Evolutionary conservation across 53 echinoderm and acorn worm species (phyloP).

Genomic region (Mesocentrotus franciscanus): DNA sequence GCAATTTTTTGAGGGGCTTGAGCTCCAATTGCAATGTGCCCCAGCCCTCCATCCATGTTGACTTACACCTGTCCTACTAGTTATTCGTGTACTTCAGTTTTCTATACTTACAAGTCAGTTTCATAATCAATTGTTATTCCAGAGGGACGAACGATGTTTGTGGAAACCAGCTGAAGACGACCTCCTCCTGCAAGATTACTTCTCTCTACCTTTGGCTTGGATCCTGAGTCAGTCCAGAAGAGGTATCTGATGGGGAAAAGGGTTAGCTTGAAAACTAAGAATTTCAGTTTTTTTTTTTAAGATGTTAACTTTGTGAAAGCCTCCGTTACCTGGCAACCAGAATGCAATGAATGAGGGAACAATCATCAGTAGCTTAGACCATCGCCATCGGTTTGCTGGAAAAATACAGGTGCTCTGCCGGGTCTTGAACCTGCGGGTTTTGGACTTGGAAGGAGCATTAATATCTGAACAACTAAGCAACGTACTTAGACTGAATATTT

Average conservation of each 20-base stretch:
- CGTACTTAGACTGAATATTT: no score
- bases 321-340: no score
- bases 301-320: no score
- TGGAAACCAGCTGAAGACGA: conserved; percentile 67
- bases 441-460: background rate
- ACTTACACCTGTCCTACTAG: background rate
- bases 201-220: conserved; percentile 79
- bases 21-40: no score
- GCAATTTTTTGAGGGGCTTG: no score
- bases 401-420: background rate
- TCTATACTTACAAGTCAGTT: conserved; percentile 66
- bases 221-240: conserved; percentile 86
- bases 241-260: conserved; percentile 64
- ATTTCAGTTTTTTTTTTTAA: background rate
- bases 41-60: background rate
- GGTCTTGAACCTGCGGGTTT: background rate
- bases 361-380: no score
- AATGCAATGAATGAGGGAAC: no score
- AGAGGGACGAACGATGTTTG: conserved; percentile 65
- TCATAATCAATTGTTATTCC: conserved; percentile 78
- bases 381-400: background rate
- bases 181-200: conserved; percentile 76
- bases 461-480: no score
- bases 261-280: background rate
- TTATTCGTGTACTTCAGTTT: background rate